phyloP scores from a whole-genome alignment of 2,113 vertebrate genomes.

The Platanista minor region DNA sequence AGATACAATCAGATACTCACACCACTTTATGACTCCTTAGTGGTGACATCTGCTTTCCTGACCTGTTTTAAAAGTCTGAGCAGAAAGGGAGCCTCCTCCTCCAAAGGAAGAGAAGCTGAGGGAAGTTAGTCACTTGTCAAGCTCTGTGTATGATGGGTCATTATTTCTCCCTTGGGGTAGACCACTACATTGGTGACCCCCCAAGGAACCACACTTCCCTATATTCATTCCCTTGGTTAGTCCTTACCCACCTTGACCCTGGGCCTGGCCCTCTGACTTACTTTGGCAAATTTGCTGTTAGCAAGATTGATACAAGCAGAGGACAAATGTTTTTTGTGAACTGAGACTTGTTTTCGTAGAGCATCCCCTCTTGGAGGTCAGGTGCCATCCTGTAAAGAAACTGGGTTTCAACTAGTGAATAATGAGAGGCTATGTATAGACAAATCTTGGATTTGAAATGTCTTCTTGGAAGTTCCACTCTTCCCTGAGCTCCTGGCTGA shows the following conservation, averaged over 20 bases:
- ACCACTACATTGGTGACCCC: rapidly evolving
- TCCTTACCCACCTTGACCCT: neutral
- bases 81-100: rapidly evolving
- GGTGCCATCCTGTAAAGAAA: neutral
- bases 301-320: neutral
- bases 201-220: neutral
- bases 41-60: neutral
- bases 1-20: too few species aligned
- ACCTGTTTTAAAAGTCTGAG: neutral
- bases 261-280: rapidly evolving
- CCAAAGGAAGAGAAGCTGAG: neutral
- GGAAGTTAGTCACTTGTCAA: neutral
- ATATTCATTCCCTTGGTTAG: too few species aligned
- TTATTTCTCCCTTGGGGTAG: too few species aligned
- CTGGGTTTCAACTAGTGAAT: neutral
- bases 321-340: neutral
- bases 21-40: neutral
- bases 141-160: neutral
- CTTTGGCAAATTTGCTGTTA: neutral
- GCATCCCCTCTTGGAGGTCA: neutral
- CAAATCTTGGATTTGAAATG: neutral
- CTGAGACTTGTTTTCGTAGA: neutral
- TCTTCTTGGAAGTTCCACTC: neutral
- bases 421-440: neutral
- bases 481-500: neutral